Evolutionary conservation across 2,113 vertebrate genomes (phyloP).

Genomic region (Hassar affinis): DNA sequence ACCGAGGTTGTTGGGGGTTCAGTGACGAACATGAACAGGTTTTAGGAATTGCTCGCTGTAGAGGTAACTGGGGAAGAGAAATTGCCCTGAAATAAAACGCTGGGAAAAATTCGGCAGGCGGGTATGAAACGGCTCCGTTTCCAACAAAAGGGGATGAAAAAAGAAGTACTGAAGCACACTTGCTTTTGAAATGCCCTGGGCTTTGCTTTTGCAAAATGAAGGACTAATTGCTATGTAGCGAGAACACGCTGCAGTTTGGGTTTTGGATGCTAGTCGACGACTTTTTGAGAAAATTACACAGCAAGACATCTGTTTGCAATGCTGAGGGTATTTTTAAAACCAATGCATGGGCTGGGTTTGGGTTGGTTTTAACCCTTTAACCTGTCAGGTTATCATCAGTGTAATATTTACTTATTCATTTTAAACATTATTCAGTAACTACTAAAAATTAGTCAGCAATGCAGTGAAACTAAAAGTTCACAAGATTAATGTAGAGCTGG

Average conservation of each 20-base stretch:
- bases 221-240: constrained; percentile 75
- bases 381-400: not conserved
- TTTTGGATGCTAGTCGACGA: constrained; percentile 65
- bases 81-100: not conserved
- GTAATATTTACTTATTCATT: not conserved
- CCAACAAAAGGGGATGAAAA: constrained; percentile 25
- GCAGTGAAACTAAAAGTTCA: not conserved
- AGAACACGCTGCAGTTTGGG: constrained; percentile 68
- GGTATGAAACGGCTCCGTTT: constrained; percentile 13
- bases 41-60: not conserved
- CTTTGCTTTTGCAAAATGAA: constrained; percentile 69
- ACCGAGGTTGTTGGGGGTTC: constrained; percentile 24
- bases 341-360: constrained; percentile 50
- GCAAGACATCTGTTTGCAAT: constrained; percentile 76
- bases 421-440: not conserved
- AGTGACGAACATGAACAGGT: constrained; percentile 26
- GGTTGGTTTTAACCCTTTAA: not conserved
- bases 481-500: not conserved
- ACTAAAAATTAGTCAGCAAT: not conserved
- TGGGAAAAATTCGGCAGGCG: not conserved
- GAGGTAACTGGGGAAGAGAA: not conserved
- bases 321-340: constrained; percentile 74
- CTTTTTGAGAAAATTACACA: constrained; percentile 75
- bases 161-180: constrained; percentile 20
- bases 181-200: constrained; percentile 54